phyloP scores from a whole-genome alignment of 2,797 vertebrate species.

The Brachymystax lenok region DNA sequence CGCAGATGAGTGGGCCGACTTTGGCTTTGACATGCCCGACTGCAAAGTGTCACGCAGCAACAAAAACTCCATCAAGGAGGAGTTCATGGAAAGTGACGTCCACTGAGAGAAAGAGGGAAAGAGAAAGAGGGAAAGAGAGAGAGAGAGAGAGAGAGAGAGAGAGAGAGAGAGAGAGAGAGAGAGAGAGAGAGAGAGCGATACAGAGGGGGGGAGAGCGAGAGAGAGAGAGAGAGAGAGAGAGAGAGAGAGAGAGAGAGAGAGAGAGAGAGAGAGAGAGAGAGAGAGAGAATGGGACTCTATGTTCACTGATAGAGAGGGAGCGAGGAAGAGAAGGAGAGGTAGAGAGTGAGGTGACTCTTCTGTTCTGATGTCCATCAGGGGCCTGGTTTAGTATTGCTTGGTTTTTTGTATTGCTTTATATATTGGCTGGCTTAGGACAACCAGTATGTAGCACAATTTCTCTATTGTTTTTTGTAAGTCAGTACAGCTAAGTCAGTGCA shows the following conservation, averaged over 20 bases:
- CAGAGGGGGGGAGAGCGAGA: no score
- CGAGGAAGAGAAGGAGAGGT: neutral
- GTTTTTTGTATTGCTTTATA: neutral
- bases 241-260: neutral
- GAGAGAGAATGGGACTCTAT: no score
- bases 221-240: neutral
- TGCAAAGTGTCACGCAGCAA: constrained; percentile 79
- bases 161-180: neutral
- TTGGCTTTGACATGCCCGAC: constrained; percentile 97
- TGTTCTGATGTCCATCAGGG: neutral
- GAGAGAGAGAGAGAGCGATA: neutral
- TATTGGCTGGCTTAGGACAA: neutral
- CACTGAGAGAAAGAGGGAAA: constrained; percentile 72
- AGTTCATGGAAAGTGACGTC: constrained; percentile 89
- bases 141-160: neutral
- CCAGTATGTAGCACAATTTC: neutral
- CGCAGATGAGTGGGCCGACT: constrained; percentile 93
- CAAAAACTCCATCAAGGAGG: constrained; percentile 94
- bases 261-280: neutral
- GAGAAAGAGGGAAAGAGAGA: neutral
- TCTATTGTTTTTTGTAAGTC: neutral
- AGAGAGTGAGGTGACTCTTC: no score
- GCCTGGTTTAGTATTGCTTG: neutral
- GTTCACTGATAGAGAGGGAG: neutral
- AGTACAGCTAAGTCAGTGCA: neutral